phyloP scores from a whole-genome alignment of 1,140 invertebrate species.

The Eulimnadia texana region DNA sequence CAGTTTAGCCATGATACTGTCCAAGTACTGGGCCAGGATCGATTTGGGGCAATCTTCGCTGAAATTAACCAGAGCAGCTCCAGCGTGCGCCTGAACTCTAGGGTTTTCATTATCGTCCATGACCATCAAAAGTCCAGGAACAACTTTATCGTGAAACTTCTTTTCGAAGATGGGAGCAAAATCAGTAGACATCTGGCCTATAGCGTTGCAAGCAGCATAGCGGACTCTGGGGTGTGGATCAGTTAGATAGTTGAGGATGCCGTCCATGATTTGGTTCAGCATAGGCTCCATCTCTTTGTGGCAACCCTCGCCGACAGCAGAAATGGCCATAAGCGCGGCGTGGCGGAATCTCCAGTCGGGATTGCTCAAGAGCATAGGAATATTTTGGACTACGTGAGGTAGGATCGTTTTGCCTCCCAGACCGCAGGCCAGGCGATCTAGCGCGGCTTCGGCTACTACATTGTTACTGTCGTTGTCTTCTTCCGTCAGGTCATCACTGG shows the following conservation, averaged over 20 bases:
- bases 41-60: conserved; percentile 95
- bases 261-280: conserved; percentile 76
- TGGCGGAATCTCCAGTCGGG: conserved; percentile 73
- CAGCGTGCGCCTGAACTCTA: conserved; percentile 65
- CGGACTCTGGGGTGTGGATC: conserved; percentile 86
- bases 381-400: conserved; percentile 67
- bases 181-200: conserved; percentile 98
- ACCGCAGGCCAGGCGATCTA: conserved; percentile 90
- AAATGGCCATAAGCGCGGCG: conserved; percentile 95
- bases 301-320: conserved; percentile 94
- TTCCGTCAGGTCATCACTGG: conserved; percentile 58
- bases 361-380: conserved; percentile 74
- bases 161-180: conserved; percentile 94
- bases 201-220: conserved; percentile 96
- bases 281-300: conserved; percentile 94
- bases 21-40: conserved; percentile 78
- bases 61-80: conserved; percentile 94
- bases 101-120: conserved; percentile 84
- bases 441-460: conserved; percentile 86
- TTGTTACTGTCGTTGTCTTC: conserved; percentile 85
- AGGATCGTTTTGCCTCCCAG: conserved; percentile 91
- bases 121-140: conserved; percentile 77
- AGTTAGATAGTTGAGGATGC: conserved; percentile 70
- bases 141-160: conserved; percentile 89
- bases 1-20: conserved; percentile 78